Evolutionary conservation across 23 tunicate species (phyloP), one percentile per base, ranked within the genome.

Genomic region (Styela clava): DNA sequence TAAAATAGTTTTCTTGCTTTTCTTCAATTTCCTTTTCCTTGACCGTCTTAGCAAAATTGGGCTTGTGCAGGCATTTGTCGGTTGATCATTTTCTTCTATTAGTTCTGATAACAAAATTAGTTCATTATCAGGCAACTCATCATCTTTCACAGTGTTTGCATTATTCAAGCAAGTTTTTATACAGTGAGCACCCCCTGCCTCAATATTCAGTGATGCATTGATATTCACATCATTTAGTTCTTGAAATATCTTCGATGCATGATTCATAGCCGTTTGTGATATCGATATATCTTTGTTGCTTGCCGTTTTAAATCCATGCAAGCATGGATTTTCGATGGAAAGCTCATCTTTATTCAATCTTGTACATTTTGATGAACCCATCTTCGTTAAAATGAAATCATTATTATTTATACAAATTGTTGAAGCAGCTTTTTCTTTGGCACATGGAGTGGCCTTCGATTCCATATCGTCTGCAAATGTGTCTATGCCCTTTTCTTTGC

Each of bases 261-360:
- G 56, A 1, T 67, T 67, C 71, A 67, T 25, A 67, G 71, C 71
- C 19, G 30, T 29, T 29, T 67, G 0, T 67, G 71, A 67, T 67
- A 67, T 29, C 22, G 22, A 16, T 18, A 67, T 67, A 29, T 27
- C 16, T 67, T 67, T 67, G 16, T 67, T 29, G 22, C 71, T 67
- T 29, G 71, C 71, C 22, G 71, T 67, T 27, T 67, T 25, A 67
- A 67, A 67, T 67, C 71, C 71, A 61, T 21, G n/a, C 64, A 61
- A n/a, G n/a, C n/a, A n/a, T n/a, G n/a, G n/a, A n/a, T n/a, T n/a
- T n/a, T n/a, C n/a, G n/a, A n/a, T n/a, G n/a, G n/a, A n/a, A n/a
- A n/a, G n/a, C n/a, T n/a, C n/a, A n/a, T n/a, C n/a, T n/a, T n/a
- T n/a, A n/a, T n/a, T n/a, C n/a, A n/a, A n/a, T n/a, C n/a, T n/a